Percentiles rank a stretch among this genome's conserved stretches.
These are phyloP conservation scores for Temnothorax unifasciatus DNA, from an alignment of 2,888 invertebrate genomes.

Conservation along the genomic window DNA sequence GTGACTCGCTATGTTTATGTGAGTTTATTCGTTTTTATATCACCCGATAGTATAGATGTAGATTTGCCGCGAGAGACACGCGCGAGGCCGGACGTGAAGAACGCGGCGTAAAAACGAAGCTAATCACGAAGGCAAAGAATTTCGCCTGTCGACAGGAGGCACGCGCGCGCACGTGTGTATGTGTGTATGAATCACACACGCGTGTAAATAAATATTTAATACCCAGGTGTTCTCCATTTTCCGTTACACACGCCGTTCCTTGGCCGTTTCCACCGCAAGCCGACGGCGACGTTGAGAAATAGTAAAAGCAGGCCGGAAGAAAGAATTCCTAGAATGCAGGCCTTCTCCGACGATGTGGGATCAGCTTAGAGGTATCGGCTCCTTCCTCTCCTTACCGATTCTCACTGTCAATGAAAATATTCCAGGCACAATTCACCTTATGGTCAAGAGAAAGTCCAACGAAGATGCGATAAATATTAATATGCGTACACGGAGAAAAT, in stretches of 20 bases:
- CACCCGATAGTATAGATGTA: not conserved
- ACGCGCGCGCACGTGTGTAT: not conserved
- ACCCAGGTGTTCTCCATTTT: conserved; percentile 6
- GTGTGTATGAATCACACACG: not conserved
- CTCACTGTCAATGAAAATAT: conserved; percentile 13
- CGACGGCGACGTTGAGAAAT: conserved; percentile 18
- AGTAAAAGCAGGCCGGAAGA: conserved; percentile 46
- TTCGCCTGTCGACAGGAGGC: not conserved
- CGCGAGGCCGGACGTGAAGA: not conserved
- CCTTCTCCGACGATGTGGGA: not conserved
- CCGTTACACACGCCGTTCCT: not conserved
- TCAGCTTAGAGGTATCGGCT: not conserved
- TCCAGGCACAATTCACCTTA: no score
- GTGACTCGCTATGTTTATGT: not conserved
- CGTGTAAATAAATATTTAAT: conserved; percentile 34
- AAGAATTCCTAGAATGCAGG: conserved; percentile 33
- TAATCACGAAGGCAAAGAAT: conserved; percentile 4
- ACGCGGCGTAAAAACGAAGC: not conserved
- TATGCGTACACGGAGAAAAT: no score
- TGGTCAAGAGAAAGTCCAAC: not conserved
- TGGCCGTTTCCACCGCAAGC: not conserved
- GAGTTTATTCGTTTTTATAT: not conserved
- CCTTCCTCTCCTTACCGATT: not conserved
- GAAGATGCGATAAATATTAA: not conserved
- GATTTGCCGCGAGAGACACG: no score